These are phyloP conservation scores for Diachasma alloeum DNA, from an alignment of 1,140 invertebrate species.

Conservation along the genomic window DNA sequence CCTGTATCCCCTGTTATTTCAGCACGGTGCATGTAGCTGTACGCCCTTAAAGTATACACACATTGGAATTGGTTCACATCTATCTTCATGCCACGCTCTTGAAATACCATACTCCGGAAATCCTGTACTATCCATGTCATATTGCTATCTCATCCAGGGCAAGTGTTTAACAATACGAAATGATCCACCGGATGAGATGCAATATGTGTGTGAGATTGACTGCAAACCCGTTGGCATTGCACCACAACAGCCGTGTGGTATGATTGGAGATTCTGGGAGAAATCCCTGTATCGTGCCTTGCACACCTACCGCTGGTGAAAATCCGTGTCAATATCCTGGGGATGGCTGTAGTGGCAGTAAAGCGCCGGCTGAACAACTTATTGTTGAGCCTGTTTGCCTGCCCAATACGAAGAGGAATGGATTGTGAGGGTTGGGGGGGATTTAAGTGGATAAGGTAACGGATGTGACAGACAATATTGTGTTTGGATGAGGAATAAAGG, in stretches of 20 bases:
- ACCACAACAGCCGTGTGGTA: conserved; percentile 33
- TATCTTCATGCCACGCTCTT: conserved; percentile 31
- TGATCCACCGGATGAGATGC: conserved; percentile 44
- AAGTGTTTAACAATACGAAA: conserved; percentile 52
- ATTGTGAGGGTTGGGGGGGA: neutral
- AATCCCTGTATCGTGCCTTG: conserved; percentile 22
- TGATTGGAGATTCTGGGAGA: conserved; percentile 5
- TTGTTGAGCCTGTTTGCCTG: conserved; percentile 36
- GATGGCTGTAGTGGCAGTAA: conserved; percentile 4
- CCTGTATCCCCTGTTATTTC: conserved; percentile 31
- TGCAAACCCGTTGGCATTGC: conserved; percentile 44
- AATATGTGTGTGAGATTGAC: conserved; percentile 45
- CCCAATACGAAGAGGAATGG: conserved; percentile 39
- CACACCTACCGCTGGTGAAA: neutral
- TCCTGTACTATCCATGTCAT: conserved; percentile 51
- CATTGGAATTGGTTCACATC: conserved; percentile 49
- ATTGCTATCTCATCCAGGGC: conserved; percentile 56
- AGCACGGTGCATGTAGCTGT: conserved; percentile 56
- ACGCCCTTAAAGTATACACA: conserved; percentile 57
- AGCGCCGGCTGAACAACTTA: conserved; percentile 22
- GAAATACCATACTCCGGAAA: conserved; percentile 48
- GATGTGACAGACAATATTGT: neutral
- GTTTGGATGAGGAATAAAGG: neutral
- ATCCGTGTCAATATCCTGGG: conserved; percentile 13
- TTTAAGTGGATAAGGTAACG: neutral